Percentiles rank a stretch among this genome's conserved stretches.
phyloP scores from a whole-genome alignment of 2,797 vertebrate species.

The Ambastaia sidthimunki region DNA sequence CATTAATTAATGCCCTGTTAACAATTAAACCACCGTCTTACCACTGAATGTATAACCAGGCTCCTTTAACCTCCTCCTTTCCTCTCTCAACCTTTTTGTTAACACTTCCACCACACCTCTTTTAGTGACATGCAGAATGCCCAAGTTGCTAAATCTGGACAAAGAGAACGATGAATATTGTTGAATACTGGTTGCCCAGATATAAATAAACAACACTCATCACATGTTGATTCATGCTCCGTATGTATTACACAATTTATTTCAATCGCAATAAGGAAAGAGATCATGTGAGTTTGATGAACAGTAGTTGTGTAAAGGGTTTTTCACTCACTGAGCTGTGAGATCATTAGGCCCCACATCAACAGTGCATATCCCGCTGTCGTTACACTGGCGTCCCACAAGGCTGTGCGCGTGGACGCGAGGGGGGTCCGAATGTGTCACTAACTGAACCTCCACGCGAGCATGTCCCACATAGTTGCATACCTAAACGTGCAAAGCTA shows the following conservation, averaged over 20 bases:
- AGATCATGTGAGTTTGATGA: neutral
- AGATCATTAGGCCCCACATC: slow-evolving; percentile 93
- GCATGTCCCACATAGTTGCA: slow-evolving; percentile 90
- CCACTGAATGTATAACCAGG: slow-evolving; percentile 68
- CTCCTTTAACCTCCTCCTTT: slow-evolving; percentile 72
- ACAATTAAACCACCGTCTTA: slow-evolving; percentile 51
- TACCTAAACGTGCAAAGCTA: slow-evolving; percentile 69
- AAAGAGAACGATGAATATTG: neutral
- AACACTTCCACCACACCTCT: slow-evolving; percentile 92
- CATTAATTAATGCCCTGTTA: neutral
- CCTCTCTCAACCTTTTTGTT: slow-evolving; percentile 81
- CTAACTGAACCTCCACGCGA: slow-evolving; percentile 93
- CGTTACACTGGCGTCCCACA: slow-evolving; percentile 92
- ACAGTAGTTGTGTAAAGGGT: neutral
- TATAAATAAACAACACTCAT: neutral
- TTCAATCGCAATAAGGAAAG: neutral
- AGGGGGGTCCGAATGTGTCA: slow-evolving; percentile 90
- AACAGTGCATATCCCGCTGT: slow-evolving; percentile 84
- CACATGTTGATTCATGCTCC: neutral
- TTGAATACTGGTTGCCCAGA: slow-evolving; percentile 11
- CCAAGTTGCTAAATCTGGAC: slow-evolving; percentile 92
- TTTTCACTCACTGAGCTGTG: slow-evolving; percentile 89
- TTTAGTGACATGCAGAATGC: slow-evolving; percentile 97
- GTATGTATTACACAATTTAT: neutral
- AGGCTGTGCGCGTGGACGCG: slow-evolving; percentile 94